phyloP scores from a whole-genome alignment of 2,797 vertebrate genomes.

The Anguilla pacifica region DNA sequence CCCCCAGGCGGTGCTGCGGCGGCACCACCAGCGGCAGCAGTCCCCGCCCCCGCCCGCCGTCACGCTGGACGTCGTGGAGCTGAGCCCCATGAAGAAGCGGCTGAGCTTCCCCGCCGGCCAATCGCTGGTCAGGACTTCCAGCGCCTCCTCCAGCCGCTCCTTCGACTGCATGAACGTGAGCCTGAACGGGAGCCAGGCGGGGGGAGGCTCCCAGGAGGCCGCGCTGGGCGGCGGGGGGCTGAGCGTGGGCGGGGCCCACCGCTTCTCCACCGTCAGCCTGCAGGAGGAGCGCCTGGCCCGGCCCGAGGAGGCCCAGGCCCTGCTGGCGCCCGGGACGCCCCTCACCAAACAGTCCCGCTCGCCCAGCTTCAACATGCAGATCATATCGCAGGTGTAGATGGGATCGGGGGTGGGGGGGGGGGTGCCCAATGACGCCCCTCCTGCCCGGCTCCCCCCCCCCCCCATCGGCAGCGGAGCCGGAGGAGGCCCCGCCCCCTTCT shows the following conservation, averaged over 20 bases:
- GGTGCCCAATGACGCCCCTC: background rate
- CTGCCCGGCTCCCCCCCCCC: background rate
- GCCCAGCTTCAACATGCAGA: constrained; percentile 99
- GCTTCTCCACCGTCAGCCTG: constrained; percentile 91
- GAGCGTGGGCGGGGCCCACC: constrained; percentile 69
- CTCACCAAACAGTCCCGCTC: constrained; percentile 96
- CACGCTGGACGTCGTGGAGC: constrained; percentile 79
- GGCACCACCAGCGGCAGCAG: constrained; percentile 69
- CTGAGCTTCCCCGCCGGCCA: constrained; percentile 85
- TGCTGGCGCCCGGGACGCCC: constrained; percentile 85
- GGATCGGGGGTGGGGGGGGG: constrained; percentile 1
- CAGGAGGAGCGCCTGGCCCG: constrained; percentile 90
- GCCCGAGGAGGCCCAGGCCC: constrained; percentile 85
- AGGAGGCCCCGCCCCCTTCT: background rate
- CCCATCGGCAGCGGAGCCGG: background rate
- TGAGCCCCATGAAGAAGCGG: constrained; percentile 91
- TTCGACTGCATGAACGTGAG: constrained; percentile 93
- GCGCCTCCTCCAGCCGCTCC: constrained; percentile 92
- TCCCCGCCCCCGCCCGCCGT: constrained; percentile 73
- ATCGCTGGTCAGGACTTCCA: constrained; percentile 88
- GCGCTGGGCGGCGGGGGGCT: background rate
- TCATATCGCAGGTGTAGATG: constrained; percentile 95
- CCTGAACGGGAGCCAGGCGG: constrained; percentile 60
- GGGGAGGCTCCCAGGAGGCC: constrained; percentile 51
- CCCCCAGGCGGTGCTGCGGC: constrained; percentile 57